Percentiles rank a stretch among this genome's conserved stretches.
phyloP scores from a whole-genome alignment of 2,113 vertebrate genomes.

The Melanerpes aurifrons region DNA sequence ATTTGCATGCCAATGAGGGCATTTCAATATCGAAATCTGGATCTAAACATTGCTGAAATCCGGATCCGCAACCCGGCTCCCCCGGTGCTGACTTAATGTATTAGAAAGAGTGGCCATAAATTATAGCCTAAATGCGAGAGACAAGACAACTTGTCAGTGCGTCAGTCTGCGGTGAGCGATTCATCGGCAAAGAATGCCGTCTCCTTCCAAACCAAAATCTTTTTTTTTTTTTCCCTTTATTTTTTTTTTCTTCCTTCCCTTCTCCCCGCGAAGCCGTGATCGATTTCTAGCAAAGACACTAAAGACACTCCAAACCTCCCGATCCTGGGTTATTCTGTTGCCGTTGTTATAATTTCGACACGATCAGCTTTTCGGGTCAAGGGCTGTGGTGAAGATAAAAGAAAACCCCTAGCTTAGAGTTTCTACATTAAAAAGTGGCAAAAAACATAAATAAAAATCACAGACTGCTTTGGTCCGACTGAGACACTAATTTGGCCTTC shows the following conservation, averaged over 20 bases:
- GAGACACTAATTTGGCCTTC: neutral
- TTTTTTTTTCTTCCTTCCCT: neutral
- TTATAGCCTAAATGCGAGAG: constrained; percentile 57
- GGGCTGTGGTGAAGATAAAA: neutral
- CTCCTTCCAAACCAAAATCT: constrained; percentile 50
- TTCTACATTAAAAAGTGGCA: neutral
- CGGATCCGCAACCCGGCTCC: constrained; percentile 59
- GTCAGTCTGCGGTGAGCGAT: constrained; percentile 47
- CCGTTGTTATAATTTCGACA: neutral
- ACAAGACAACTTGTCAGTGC: constrained; percentile 16
- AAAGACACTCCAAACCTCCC: neutral
- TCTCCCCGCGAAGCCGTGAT: fast-evolving
- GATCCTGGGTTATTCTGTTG: neutral
- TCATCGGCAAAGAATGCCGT: constrained; percentile 42
- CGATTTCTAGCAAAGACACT: neutral
- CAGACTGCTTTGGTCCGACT: neutral
- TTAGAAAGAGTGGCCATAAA: constrained; percentile 53
- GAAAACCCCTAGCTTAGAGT: neutral
- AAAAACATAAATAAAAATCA: neutral
- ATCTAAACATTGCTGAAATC: constrained; percentile 61
- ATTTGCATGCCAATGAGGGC: constrained; percentile 78
- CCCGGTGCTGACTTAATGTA: constrained; percentile 54
- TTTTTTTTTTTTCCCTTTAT: neutral
- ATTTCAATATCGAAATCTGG: constrained; percentile 79
- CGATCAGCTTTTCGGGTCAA: neutral